Evolutionary conservation across 2,888 invertebrate genomes (phyloP), one percentile per base, ranked within the genome.

Genomic region (Fabriciana adippe): DNA sequence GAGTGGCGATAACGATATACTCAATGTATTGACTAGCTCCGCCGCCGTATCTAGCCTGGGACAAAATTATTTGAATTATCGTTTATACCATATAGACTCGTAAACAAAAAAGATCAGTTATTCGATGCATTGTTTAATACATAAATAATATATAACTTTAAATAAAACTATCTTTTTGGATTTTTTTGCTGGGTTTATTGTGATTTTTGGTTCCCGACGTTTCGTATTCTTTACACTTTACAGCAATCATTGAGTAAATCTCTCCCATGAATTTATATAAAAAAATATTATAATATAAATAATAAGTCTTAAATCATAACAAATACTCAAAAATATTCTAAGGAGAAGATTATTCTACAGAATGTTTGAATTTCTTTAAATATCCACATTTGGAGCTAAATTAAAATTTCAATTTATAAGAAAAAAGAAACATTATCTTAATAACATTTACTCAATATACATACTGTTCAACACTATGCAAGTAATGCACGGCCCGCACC

Each of bases 1-100:
- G 67, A 97, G 94, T 0, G 96, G 95, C 0, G 96, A 95, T 73
- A 97, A 89, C 48, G 96, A 95, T 0, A 95, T 93, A 68, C 95
- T 95, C 41, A 97, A 90, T 31, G 94, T 93, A 73, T 94, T 93
- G 50, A 95, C 94, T 64, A 95, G 89, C 3, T 92, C 84, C 16
- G 93, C 89, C 0, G 96, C 96, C 65, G 94, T 90, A 47, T 94
- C 93, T 68, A 96, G 82, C 31, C 92, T 92, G 75, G 14, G 64
- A 66, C 13, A 26, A 55, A 51, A n/a, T 16, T n/a, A 55, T 14
- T 48, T 3, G 56, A n/a, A 50, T 50, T 41, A 50, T 14, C 8
- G n/a, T 50, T 2, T 50, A n/a, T n/a, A 50, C 14, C n/a, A 4
- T 26, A 26, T 26, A 26, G 26, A 26, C 26, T 26, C 26, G 26